phyloP scores from a whole-genome alignment of 2,113 vertebrate genomes.

The Psilopogon haemacephalus region DNA sequence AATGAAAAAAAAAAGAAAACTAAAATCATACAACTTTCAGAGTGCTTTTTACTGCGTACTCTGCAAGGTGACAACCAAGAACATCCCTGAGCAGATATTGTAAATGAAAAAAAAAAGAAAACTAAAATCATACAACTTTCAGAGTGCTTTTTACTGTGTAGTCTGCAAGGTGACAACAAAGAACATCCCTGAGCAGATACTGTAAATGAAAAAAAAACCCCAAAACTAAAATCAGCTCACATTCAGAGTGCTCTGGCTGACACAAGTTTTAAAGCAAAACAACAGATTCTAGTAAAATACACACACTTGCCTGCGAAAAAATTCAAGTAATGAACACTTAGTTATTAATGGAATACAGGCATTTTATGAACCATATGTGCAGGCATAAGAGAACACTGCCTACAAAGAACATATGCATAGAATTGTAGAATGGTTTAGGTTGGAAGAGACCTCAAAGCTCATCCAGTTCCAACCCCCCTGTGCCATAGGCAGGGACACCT shows the following conservation, averaged over 20 bases:
- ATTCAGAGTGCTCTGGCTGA: background rate
- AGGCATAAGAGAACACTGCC: background rate
- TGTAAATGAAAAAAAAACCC: background rate
- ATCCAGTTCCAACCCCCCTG: no score
- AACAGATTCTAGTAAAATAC: background rate
- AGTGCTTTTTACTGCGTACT: no score
- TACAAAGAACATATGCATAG: background rate
- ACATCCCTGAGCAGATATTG: background rate
- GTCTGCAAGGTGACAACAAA: no score
- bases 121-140: background rate
- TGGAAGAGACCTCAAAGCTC: no score
- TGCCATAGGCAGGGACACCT: no score
- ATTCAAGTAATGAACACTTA: background rate
- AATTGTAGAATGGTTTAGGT: no score
- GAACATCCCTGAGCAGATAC: background rate
- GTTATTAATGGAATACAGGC: background rate
- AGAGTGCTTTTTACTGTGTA: no score
- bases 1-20: no score
- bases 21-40: no score
- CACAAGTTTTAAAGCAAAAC: background rate
- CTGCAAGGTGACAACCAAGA: background rate
- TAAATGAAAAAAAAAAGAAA: conserved; percentile 2
- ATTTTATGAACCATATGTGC: background rate
- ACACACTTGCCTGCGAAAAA: background rate
- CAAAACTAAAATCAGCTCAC: background rate